Evolutionary conservation across 1,140 invertebrate genomes (phyloP).

Genomic region (Neodiprion fabricii): DNA sequence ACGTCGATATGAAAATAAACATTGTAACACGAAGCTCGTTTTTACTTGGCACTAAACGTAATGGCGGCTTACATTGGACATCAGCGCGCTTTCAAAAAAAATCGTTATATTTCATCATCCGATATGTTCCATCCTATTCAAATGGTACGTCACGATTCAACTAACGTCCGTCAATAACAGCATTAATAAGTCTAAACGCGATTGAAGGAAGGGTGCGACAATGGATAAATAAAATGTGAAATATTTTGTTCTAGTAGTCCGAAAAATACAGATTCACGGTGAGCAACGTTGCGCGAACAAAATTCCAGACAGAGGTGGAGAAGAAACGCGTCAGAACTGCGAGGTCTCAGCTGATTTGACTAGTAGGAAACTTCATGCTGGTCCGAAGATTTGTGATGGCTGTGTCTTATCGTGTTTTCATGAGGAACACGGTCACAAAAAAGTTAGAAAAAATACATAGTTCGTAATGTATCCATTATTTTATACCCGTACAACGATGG

Average conservation of each 20-base stretch:
- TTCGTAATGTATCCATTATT: constrained; percentile 11
- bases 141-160: neutral
- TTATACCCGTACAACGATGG: neutral
- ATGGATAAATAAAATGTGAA: no score
- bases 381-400: constrained; percentile 28
- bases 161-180: no score
- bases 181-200: no score
- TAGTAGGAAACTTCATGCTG: constrained; percentile 10
- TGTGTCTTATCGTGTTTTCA: constrained; percentile 22
- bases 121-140: neutral
- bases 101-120: neutral
- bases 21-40: constrained; percentile 1
- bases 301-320: neutral
- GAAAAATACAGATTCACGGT: neutral
- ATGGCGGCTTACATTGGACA: neutral
- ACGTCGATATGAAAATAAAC: neutral
- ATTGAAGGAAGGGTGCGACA: no score
- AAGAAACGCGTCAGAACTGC: neutral
- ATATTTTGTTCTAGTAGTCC: neutral
- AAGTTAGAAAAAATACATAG: constrained; percentile 19
- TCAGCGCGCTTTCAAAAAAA: constrained; percentile 7
- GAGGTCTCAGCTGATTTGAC: neutral
- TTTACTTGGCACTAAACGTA: neutral
- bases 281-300: neutral
- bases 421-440: constrained; percentile 20